Conservation (phyloP, 2,888 invertebrate genomes). For the Entomobrya proxima region DNA sequence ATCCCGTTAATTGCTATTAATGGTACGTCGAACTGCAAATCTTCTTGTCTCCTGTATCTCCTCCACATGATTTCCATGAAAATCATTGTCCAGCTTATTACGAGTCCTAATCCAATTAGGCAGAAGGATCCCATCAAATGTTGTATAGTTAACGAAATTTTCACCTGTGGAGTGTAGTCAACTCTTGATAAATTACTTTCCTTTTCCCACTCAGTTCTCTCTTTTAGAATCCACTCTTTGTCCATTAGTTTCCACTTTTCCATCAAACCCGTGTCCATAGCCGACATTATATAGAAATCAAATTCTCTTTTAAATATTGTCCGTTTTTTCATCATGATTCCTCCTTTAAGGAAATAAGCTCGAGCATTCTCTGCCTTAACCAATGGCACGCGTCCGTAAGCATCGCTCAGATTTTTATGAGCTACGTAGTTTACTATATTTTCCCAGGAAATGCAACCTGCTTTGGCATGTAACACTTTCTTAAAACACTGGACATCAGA, state of each 20-base stretch:
- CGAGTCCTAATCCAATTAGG: background rate
- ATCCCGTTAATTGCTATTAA: no score
- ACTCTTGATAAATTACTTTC: background rate
- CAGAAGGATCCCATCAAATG: conserved; percentile 37
- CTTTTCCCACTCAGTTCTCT: conserved; percentile 47
- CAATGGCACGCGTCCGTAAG: conserved; percentile 25
- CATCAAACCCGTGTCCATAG: conserved; percentile 44
- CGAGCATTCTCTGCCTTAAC: conserved; percentile 6
- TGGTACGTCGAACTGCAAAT: no score
- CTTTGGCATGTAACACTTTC: background rate
- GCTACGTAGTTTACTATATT: conserved; percentile 47
- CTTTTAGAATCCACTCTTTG: conserved; percentile 17
- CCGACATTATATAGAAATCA: background rate
- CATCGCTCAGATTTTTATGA: conserved; percentile 51
- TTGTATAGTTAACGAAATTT: background rate
- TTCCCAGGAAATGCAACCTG: conserved; percentile 56
- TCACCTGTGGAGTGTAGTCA: background rate
- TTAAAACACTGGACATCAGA: conserved; percentile 39
- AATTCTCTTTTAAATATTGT: conserved; percentile 32
- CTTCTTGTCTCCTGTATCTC: background rate
- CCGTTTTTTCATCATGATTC: conserved; percentile 41
- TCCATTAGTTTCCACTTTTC: conserved; percentile 51
- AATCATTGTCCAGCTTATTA: background rate
- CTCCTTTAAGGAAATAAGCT: conserved; percentile 33
- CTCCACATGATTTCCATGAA: background rate